Evolutionary conservation across 2,113 vertebrate genomes (phyloP), one percentile per base, ranked within the genome.

Genomic region (Microcebus lehilahytsara): DNA sequence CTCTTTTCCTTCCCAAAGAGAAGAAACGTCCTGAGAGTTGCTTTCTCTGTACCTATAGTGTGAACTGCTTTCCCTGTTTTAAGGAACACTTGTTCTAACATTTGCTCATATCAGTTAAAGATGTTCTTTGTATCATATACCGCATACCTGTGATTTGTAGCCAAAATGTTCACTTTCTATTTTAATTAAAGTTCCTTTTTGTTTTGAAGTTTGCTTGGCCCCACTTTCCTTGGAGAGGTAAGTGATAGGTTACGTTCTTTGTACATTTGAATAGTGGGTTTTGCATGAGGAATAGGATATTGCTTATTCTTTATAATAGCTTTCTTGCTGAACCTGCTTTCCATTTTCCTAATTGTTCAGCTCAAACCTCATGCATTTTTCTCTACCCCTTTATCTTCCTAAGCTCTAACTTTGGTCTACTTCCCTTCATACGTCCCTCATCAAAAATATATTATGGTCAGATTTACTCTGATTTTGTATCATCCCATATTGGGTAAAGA

Each of bases 201-300:
- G 94, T 98, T 98, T 97, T 97, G 96, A 98, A 97, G 97, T 97
- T 97, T 97, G 96, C 97, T 96, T 91, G 97, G 96, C 95, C 81
- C 96, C 78, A 96, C 85, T 97, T 97, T 97, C 86, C 96, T 27
- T 94, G 96, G 78, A 96, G 90, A 97, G 97, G 97, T 97, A 97
- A 97, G 97, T 98, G 95, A 64, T 97, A 98, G 97, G 93, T 90
- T 96, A 95, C 25, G 56, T 95, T 96, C 85, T 97, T 97, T 79
- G 93, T 96, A 98, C 94, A 96, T 98, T 97, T 97, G 97, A 97
- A 95, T 96, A 95, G 96, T 98, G 95, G 97, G 89, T 97, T 97
- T 94, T 98, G 95, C 97, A 98, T 98, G 97, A 96, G 53, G 72
- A 86, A 5, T 90, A 94, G 71, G 46, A 67, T 91, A 81, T 62